These are phyloP conservation scores for Cataglyphis rosenhaueri DNA, from an alignment of 2,888 invertebrate species.

Conservation along the genomic window DNA sequence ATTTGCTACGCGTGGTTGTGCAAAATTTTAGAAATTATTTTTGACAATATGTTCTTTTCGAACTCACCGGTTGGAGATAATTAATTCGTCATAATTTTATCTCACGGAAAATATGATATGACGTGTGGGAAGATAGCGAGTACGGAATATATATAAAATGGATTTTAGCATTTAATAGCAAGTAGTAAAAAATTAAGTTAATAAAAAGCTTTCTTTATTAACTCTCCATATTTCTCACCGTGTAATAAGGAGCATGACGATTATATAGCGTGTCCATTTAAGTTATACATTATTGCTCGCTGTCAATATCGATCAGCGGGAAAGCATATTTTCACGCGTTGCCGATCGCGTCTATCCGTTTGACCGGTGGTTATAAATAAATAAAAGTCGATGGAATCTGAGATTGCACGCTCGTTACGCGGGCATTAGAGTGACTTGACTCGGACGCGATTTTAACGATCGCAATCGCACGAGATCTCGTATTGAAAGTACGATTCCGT, in stretches of 20 bases:
- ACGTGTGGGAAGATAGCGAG: background rate
- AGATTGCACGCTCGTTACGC: background rate
- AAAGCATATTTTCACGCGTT: conserved; percentile 27
- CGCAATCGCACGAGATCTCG: background rate
- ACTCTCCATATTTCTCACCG: background rate
- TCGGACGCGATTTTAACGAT: background rate
- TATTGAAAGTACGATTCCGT: conserved; percentile 16
- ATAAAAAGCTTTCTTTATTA: conserved; percentile 1
- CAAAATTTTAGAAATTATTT: background rate
- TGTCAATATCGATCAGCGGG: conserved; percentile 19
- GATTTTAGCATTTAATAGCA: background rate
- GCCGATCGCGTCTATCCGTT: background rate
- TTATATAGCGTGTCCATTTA: background rate
- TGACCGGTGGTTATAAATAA: background rate
- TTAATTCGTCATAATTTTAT: background rate
- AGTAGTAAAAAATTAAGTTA: background rate
- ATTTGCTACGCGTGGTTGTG: background rate
- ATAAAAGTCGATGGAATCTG: conserved; percentile 15
- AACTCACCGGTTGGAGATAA: background rate
- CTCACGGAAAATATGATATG: background rate
- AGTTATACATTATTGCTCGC: conserved; percentile 6
- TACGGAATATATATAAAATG: background rate
- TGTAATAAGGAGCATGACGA: background rate
- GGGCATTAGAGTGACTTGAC: conserved; percentile 11
- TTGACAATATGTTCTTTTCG: background rate